Evolutionary conservation across 2,888 invertebrate species (phyloP).

Genomic region (Cerastis leucographa): DNA sequence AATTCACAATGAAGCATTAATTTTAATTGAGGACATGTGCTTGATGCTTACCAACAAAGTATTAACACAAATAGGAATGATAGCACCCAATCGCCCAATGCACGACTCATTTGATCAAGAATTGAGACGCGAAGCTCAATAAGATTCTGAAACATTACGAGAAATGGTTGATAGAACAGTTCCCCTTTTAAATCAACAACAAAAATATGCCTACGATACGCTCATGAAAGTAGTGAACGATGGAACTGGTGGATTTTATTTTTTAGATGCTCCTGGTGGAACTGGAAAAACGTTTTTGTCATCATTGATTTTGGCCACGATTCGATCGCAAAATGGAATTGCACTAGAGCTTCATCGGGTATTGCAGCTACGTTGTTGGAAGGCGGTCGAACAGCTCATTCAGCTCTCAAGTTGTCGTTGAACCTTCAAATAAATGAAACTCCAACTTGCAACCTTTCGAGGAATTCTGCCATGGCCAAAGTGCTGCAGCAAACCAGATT

Average conservation of each 20-base stretch:
- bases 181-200: not conserved
- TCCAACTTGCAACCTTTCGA: conserved; percentile 23
- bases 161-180: no score
- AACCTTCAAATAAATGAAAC: conserved; percentile 8
- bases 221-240: conserved; percentile 3
- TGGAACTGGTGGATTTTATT: not conserved
- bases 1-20: conserved; percentile 46
- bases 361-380: conserved; percentile 1
- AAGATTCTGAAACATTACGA: no score
- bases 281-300: not conserved
- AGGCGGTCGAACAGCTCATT: not conserved
- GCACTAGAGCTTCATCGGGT: not conserved
- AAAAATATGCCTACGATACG: not conserved
- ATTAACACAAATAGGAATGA: conserved; percentile 58
- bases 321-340: not conserved
- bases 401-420: not conserved
- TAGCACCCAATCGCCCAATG: conserved; percentile 64
- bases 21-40: conserved; percentile 62
- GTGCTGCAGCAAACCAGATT: not conserved
- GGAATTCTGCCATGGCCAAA: conserved; percentile 24
- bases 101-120: conserved; percentile 57
- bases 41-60: conserved; percentile 10
- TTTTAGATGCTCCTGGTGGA: not conserved
- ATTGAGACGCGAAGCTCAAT: not conserved
- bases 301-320: not conserved